Evolutionary conservation across 2,113 vertebrate genomes (phyloP).

Genomic region (Garra rufa): DNA sequence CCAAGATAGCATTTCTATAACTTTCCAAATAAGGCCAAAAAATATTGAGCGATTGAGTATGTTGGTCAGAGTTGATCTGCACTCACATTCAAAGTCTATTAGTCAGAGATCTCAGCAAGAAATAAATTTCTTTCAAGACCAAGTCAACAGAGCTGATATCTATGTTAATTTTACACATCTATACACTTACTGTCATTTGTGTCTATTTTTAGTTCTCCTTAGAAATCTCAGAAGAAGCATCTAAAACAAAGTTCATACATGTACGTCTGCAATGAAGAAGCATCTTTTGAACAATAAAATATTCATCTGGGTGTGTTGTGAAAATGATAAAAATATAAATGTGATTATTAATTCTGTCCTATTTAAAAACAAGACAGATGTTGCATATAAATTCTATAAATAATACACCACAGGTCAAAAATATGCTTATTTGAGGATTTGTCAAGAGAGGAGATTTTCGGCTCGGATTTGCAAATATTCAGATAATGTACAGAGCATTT

Average conservation of each 20-base stretch:
- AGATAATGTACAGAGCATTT: not conserved
- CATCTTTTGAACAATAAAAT: not conserved
- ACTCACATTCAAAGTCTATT: not conserved
- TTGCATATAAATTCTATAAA: slow-evolving; percentile 7
- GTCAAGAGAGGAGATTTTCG: not conserved
- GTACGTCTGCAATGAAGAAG: not conserved
- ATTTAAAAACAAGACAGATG: slow-evolving; percentile 10
- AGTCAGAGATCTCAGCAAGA: not conserved
- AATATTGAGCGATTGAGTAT: too few relatives aligned
- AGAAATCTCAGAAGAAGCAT: not conserved
- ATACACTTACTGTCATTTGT: not conserved
- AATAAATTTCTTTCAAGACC: not conserved
- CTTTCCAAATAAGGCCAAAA: too few relatives aligned
- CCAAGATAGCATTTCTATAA: too few relatives aligned
- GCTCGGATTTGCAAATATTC: not conserved
- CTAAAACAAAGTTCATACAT: slow-evolving; percentile 8
- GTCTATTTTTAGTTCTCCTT: not conserved
- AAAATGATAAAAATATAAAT: slow-evolving; percentile 8
- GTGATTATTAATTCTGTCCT: not conserved
- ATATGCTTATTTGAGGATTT: not conserved
- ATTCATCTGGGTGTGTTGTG: not conserved
- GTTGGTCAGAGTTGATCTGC: too few relatives aligned
- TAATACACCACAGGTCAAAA: slow-evolving; percentile 2
- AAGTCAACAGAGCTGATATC: not conserved
- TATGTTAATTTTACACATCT: not conserved